Evolutionary conservation across 64 coral and sea anemone genomes (phyloP).

Genomic region (Catalaphyllia jardinei): DNA sequence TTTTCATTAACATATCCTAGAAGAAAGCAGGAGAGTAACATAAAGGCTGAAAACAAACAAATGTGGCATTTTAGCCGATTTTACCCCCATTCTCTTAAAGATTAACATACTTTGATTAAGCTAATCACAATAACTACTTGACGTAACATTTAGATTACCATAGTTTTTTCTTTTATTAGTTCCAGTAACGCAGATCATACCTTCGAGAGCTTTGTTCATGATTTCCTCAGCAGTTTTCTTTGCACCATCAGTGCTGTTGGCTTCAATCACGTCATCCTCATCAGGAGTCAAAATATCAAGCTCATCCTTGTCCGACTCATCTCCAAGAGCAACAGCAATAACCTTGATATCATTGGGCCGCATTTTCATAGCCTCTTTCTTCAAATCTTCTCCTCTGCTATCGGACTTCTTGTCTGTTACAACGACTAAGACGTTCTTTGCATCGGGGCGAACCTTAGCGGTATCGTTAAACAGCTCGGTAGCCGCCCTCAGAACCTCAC

Average conservation of each 20-base stretch:
- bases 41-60: no score
- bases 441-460: constrained; percentile 23
- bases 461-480: constrained; percentile 15
- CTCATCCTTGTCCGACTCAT: constrained; percentile 36
- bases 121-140: no score
- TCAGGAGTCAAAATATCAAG: constrained; percentile 32
- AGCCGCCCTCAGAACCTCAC: constrained; percentile 1
- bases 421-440: constrained; percentile 53
- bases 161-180: not conserved
- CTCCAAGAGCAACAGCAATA: constrained; percentile 50
- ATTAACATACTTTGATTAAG: no score
- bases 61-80: no score
- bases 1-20: no score
- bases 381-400: constrained; percentile 21
- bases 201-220: constrained; percentile 46
- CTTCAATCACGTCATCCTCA: constrained; percentile 28
- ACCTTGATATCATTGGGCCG: constrained; percentile 44
- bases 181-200: not conserved
- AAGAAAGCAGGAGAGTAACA: no score
- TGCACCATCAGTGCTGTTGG: constrained; percentile 14
- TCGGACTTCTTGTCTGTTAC: constrained; percentile 32
- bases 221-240: constrained; percentile 40
- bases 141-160: no score
- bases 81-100: no score
- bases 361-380: constrained; percentile 21